These are phyloP conservation scores for Morbakka virulenta DNA, from an alignment of 30 jellyfish, hydroid and myxozoan genomes.

Conservation along the genomic window DNA sequence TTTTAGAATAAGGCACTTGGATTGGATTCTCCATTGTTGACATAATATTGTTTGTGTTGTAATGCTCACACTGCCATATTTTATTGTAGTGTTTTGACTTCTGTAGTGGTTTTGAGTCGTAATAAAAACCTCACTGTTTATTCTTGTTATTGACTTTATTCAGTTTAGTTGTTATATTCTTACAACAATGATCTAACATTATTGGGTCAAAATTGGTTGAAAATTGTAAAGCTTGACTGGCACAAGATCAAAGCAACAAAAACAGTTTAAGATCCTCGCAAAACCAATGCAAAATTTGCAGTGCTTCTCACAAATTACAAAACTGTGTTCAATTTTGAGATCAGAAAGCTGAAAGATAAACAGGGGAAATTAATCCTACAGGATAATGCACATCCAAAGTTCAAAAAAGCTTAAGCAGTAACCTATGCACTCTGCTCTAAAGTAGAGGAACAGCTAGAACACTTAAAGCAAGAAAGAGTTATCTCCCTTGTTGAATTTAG, in stretches of 20 bases:
- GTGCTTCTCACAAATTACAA: not conserved
- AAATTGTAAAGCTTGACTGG: conserved; percentile 17
- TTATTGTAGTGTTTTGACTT: no score
- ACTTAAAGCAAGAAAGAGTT: not conserved
- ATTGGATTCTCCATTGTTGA: no score
- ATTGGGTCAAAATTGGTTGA: conserved; percentile 24
- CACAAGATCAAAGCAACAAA: not conserved
- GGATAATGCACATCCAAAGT: conserved; percentile 40
- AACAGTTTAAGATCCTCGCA: not conserved
- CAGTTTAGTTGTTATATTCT: no score
- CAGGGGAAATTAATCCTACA: not conserved
- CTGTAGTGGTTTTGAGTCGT: no score
- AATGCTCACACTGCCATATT: no score
- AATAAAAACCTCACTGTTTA: no score
- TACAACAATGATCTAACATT: no score
- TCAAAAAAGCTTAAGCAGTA: conserved; percentile 41
- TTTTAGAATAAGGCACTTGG: no score
- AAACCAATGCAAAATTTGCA: not conserved
- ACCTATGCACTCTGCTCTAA: conserved; percentile 50
- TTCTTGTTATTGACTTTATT: no score
- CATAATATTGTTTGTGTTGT: no score
- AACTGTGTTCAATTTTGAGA: conserved; percentile 34
- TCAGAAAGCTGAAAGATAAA: not conserved
- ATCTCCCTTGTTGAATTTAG: not conserved
- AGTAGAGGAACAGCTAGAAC: conserved; percentile 46